phyloP scores from a whole-genome alignment of 1,140 invertebrate genomes.

The Magallana angulata region DNA sequence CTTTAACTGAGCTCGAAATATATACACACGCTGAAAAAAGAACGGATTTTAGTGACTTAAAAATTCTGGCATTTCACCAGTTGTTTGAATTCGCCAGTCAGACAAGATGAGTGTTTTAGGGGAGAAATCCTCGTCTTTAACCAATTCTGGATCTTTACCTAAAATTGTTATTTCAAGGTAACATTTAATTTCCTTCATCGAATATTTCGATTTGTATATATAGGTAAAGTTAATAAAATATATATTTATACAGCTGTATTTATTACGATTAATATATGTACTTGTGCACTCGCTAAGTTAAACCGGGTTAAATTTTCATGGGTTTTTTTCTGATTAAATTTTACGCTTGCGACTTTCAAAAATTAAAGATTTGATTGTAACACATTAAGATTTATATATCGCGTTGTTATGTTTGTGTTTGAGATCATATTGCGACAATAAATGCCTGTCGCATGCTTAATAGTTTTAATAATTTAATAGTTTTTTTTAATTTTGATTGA shows the following conservation, averaged over 20 bases:
- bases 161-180: slow-evolving; percentile 19
- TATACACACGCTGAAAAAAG: neutral
- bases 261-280: too few relatives aligned
- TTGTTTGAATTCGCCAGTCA: neutral
- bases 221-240: too few relatives aligned
- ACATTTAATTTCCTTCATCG: neutral
- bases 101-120: neutral
- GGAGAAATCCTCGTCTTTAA: neutral
- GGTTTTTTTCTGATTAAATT: neutral
- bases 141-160: neutral
- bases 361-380: neutral
- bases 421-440: too few relatives aligned
- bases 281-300: too few relatives aligned
- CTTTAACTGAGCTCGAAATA: neutral
- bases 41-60: neutral
- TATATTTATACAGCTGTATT: too few relatives aligned
- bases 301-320: too few relatives aligned
- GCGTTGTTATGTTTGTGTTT: too few relatives aligned
- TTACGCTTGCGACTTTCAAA: neutral
- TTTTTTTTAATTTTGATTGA: too few relatives aligned
- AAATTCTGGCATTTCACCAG: neutral
- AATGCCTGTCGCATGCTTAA: too few relatives aligned
- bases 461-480: too few relatives aligned
- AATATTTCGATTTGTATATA: too few relatives aligned
- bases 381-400: too few relatives aligned